Evolutionary conservation across 2,113 vertebrate genomes (phyloP), one percentile per base, ranked within the genome.

Genomic region (Trogon melanurus): DNA sequence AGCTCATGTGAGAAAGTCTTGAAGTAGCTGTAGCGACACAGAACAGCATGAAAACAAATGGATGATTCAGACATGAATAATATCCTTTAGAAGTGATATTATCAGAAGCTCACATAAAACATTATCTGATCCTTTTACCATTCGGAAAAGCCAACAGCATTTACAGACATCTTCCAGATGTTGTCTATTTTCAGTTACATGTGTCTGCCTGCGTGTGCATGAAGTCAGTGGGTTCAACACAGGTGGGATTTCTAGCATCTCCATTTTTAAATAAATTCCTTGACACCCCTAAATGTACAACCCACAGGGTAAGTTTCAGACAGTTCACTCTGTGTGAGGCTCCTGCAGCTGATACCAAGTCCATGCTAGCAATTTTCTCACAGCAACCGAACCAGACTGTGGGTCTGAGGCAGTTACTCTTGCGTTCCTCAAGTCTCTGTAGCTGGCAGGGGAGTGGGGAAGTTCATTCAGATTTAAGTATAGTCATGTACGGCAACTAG

Each of bases 41-140:
- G 60, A 96, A 60, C 95, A 97, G 93, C 95, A 84, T 81, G 93
- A 92, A 97, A 96, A 96, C 88, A 96, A 96, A 96, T 13, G 48
- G 61, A 84, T 94, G 85, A 95, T 95, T 93, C 96, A 95, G 79
- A 95, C 0, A 1, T 48, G 65, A 85, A 87, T 61, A 91, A 91
- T 92, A 93, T 44, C 75, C 65, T 75, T 96, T 70, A 95, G 66
- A 95, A 93, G 69, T 58, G 3, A 91, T 89, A 75, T 75, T 96
- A 95, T 87, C 88, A 95, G 83, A 92, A 92, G 83, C 72, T 93
- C 73, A 54, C 54, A 81, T 66, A 85, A 93, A 88, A 60, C 87
- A 38, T 80, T 74, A 84, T 83, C 85, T 79, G 53, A 61, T 58
- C 53, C 62, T 84, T 88, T 69, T 67, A 75, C 53, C 83, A 51